phyloP scores from a whole-genome alignment of 2,888 invertebrate species.

The Macrosoma leucophasiata region DNA sequence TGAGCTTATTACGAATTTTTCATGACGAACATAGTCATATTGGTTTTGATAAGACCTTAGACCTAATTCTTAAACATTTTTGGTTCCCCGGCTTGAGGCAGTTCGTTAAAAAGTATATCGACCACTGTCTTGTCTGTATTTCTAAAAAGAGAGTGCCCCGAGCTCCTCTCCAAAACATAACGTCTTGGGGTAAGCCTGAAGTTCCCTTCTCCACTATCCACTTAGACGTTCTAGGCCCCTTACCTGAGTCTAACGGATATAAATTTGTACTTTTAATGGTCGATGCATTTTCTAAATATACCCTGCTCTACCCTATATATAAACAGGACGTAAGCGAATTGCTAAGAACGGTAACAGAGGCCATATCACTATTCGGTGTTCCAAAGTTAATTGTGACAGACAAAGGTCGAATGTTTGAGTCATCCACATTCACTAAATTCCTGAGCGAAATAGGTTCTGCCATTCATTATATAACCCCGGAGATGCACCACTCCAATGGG shows the following conservation, averaged over 20 bases:
- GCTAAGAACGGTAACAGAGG: conserved; percentile 2
- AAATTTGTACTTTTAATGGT: conserved; percentile 14
- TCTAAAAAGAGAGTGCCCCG: background rate
- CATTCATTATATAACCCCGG: conserved; percentile 21
- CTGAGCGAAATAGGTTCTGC: conserved; percentile 7
- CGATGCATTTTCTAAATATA: conserved; percentile 15
- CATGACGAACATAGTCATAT: conserved; percentile 14
- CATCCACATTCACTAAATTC: background rate
- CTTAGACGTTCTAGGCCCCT: conserved; percentile 8
- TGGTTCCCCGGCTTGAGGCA: conserved; percentile 12
- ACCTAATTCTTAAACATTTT: conserved; percentile 14
- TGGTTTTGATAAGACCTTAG: conserved; percentile 10
- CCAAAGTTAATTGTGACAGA: conserved; percentile 11
- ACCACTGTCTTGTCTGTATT: no score
- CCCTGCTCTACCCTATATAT: conserved; percentile 11
- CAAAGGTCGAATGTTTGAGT: conserved; percentile 14
- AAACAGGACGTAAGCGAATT: conserved; percentile 12
- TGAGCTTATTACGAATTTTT: conserved; percentile 12
- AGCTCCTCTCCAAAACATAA: background rate
- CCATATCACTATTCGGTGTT: conserved; percentile 14
- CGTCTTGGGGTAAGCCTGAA: background rate
- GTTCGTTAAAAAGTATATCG: no score
- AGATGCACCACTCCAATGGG: conserved; percentile 22
- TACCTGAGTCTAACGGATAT: conserved; percentile 12
- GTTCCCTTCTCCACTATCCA: conserved; percentile 6